Base-by-base conservation (phyloP, 1,140 invertebrate genomes). In the Drosophila persimilis region DNA sequence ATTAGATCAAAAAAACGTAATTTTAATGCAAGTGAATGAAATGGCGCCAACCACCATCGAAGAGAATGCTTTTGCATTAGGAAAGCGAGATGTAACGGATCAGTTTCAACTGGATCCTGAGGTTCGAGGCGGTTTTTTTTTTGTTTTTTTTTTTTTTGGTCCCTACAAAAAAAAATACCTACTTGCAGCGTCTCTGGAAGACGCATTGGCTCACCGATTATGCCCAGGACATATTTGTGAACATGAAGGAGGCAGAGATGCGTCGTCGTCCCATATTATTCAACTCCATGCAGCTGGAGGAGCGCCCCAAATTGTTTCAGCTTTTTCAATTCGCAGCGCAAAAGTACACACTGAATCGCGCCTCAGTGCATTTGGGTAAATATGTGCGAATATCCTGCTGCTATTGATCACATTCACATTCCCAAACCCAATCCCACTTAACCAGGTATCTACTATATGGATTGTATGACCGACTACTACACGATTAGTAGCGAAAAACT, bases 361-460 rank as follows among this genome's bases (percentile, higher is more conserved):
- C 71, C 26, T 20, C 79, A 2, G n/a, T 79, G 6, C 83, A 88
- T 43, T 60, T 88, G 55, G 57, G 83, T 86, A 41, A 69, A 62
- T 48, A 22, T 8, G 1, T 9, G 3, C 22, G 20, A 26, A 22
- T 35, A 22, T 17, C 26, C 39, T 24, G 8, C 2, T 39, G 9
- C 11, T 20, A 0, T 20, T 47, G 17, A 20, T 11, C 15, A 17
- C 2, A n/a, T n/a, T 39, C 39, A 3, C 62, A 26, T 43, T 7
- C 3, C 11, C 7, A 8, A 11, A 20, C 2, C 20, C 9, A 22
- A 45, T 13, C 11, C 31, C 2, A 5, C 50, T 35, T 4, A n/a
- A 7, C 1, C 43, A 88, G 83, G 55, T 6, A 31, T 84, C 15
- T 89, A 89, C 45, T 83, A 79, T 51, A n/a, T 88, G 46, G 83